Evolutionary conservation across 2,888 invertebrate genomes (phyloP), one percentile per base, ranked within the genome.

Genomic region (Amphipyra berbera): DNA sequence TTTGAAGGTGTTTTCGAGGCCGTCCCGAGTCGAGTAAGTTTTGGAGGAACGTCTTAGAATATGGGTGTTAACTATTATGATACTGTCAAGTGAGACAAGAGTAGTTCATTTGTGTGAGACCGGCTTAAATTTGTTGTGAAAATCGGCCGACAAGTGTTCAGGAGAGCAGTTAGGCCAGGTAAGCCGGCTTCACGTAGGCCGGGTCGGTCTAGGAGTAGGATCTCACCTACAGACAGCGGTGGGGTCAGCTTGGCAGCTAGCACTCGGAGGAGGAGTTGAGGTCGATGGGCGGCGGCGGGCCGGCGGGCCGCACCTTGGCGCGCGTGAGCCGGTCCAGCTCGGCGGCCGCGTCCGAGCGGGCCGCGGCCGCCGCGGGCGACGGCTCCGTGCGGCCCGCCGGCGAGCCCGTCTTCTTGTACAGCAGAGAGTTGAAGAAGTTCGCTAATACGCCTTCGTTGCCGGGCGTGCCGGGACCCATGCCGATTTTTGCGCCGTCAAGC

Each of bases 371-470:
- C 72, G 74, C 79, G 82, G 89, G 86, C 84, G 88, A 76, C 62
- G 86, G 74, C 79, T 91, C 82, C 40, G 90, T 70, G 49, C 95
- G 91, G 57, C 95, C 93, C 13, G 96, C 96, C 21, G 96, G 96
- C 44, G 96, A 95, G 41, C 97, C 98, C 40, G 98, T 97, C 95
- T 99, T 99, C 96, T 99, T 99, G 94, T 98, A 97, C 82, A 99
- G 96, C 85, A 99, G 95, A 71, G 99, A 99, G 95, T 99, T 99
- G 95, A 99, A 99, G 96, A 99, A 99, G 94, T 98, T 99, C 10
- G 99, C 99, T 72, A 99, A 95, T 57, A 99, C 99, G 65, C 99
- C 98, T 95, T 99, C 99, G 87, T 90, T 89, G 83, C 93, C 93
- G 15, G 97, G 97, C 55, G 97, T 96, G 82, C 96, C 96, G 0